Base-by-base conservation (phyloP, 2,888 invertebrate species). In the Lobophora halterata region DNA sequence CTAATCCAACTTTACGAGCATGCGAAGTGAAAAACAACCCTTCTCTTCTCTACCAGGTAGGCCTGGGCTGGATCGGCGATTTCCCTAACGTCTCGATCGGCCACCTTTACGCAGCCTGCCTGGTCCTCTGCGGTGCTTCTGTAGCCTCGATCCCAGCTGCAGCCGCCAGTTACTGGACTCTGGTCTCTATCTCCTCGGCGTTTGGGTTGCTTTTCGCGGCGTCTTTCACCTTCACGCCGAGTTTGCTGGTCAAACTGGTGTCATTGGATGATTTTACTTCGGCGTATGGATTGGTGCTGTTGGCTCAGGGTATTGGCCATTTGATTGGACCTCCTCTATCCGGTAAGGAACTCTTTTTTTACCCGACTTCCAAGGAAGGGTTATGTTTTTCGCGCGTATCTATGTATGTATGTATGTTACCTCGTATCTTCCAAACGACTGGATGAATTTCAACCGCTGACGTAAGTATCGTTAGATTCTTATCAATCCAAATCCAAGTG, bases 151-250 rank as follows among this genome's bases (percentile, higher is more conserved):
- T 93, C 72, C 91, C 92, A 0, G 61, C 88, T 12, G 83, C 88
- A 3, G 83, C 82, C 0, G 54, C 79, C 36, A 79, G 79, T 57
- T 90, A 89, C 52, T 79, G 81, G 69, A 52, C 86, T 5, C 71
- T 91, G 23, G 82, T 83, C 16, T 63, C 71, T 41, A 79, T 83
- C 7, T 89, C 89, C 9, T 91, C 91, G 0, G 81, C 92, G 0
- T 98, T 97, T 79, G 98, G 98, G 5, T 89, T 97, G 49, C 94
- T 95, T 52, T 96, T 97, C 69, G 96, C 96, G 28, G 97, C 96
- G 53, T 96, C 94, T 43, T 97, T 96, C 74, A 94, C 96, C 1
- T 93, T 97, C 54, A 97, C 97, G 0, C 96, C 97, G 0, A 94
- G 96, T 61, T 92, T 98, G 58, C 82, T 97, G 52, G 96, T 97